Evolutionary conservation across 2,797 vertebrate species (phyloP), one percentile per base, ranked within the genome.

Genomic region (Microchirus variegatus): DNA sequence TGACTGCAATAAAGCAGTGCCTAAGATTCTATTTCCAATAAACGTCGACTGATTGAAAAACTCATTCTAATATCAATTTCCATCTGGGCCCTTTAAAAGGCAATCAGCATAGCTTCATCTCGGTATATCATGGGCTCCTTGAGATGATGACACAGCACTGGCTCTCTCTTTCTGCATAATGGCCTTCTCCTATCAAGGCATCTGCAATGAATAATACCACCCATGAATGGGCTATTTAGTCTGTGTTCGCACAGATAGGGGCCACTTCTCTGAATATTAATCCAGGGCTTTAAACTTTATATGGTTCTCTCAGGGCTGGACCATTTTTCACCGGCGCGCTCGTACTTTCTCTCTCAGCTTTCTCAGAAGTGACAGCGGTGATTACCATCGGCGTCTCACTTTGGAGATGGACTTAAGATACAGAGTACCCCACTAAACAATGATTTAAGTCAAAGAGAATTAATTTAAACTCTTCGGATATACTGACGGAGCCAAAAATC

Each of bases 11-110:
- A 91, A 91, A 92, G 89, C 86, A 84, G 74, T 78, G 88, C 83
- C 91, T 88, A 85, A 85, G 74, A 92, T 91, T 91, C 92, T 91
- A 91, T 91, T 91, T 90, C 87, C 90, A 91, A 91, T 93, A 94
- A 94, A 91, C 89, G 88, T 87, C 73, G 84, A 89, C 91, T 94
- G 92, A 94, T 94, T 94, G 93, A 90, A 91, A 94, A 93, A 92
- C 90, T 91, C 90, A 91, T 93, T 93, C 90, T 91, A 92, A 93
- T 93, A 93, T 93, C 91, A 93, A 92, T 93, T 93, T 92, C 90
- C 90, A 93, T 93, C 91, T 91, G 88, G 88, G 89, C 84, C 89
- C 89, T 92, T 93, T 93, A 93, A 93, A 93, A 92, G 89, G 91
- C 90, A 94, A 94, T 94, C 92, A 94, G 89, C 90, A 88, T 80